phyloP scores from a whole-genome alignment of 2,113 vertebrate genomes.

The Pelecanus crispus region DNA sequence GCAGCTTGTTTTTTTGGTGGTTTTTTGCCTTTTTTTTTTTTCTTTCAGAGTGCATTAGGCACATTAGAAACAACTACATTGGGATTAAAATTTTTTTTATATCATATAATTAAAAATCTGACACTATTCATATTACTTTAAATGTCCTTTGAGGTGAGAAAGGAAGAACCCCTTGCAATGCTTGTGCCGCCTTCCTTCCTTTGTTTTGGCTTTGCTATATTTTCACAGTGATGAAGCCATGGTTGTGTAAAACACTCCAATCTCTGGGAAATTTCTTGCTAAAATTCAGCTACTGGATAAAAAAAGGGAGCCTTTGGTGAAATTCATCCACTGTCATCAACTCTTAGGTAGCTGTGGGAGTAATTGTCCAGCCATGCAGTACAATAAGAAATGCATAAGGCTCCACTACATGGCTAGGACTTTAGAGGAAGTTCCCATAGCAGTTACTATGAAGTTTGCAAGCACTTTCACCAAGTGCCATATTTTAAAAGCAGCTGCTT shows the following conservation, averaged over 20 bases:
- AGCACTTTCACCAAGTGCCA: background rate
- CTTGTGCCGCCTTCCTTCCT: background rate
- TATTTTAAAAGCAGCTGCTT: background rate
- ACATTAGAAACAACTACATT: background rate
- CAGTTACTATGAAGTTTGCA: background rate
- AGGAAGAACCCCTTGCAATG: background rate
- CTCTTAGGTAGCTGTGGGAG: background rate
- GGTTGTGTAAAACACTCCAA: background rate
- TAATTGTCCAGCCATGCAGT: background rate
- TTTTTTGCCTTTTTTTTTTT: background rate
- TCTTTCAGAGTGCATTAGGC: background rate
- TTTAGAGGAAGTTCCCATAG: background rate
- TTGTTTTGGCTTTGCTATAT: background rate
- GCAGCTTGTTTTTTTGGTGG: background rate
- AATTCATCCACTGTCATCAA: background rate
- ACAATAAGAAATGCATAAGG: background rate
- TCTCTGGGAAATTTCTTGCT: background rate
- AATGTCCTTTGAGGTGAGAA: background rate
- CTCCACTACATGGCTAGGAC: background rate
- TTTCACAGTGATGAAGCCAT: background rate
- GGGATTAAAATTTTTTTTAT: background rate
- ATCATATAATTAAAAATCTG: background rate
- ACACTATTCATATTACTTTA: background rate
- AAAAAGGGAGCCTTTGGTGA: background rate
- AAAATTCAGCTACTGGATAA: background rate